Evolutionary conservation across 2,113 vertebrate species (phyloP).

Genomic region (Aptenodytes patagonicus): DNA sequence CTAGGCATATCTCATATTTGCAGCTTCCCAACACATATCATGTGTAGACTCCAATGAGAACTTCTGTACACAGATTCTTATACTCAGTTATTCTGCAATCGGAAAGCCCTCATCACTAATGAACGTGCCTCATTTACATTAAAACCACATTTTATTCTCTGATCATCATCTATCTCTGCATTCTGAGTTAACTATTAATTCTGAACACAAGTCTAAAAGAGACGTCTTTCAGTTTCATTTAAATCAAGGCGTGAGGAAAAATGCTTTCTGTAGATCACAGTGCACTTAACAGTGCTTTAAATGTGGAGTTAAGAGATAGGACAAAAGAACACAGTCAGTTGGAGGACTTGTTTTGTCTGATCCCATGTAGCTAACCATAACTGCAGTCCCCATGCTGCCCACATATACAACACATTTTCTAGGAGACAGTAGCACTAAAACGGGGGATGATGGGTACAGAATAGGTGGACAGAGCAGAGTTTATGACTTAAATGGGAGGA

Average conservation of each 20-base stretch:
- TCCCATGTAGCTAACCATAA: background rate
- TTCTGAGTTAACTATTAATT: background rate
- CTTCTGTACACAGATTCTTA: background rate
- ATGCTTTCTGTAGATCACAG: background rate
- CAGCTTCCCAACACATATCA: background rate
- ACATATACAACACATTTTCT: background rate
- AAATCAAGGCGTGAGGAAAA: fast-evolving
- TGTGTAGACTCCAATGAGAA: background rate
- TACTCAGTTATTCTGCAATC: background rate
- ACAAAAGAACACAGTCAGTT: background rate
- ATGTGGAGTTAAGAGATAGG: background rate
- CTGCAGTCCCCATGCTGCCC: background rate
- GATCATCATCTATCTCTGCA: background rate
- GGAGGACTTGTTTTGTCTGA: background rate
- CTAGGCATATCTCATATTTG: background rate
- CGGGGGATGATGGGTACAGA: background rate
- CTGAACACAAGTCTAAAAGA: background rate
- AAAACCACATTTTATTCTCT: background rate
- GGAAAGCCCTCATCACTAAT: background rate
- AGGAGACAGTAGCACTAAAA: background rate
- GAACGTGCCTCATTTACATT: background rate
- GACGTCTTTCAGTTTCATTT: background rate
- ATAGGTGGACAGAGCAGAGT: background rate
- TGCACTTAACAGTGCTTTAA: background rate
- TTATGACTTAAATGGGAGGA: background rate